Evolutionary conservation across 2,113 vertebrate species (phyloP).

Genomic region (Limnothrissa miodon): DNA sequence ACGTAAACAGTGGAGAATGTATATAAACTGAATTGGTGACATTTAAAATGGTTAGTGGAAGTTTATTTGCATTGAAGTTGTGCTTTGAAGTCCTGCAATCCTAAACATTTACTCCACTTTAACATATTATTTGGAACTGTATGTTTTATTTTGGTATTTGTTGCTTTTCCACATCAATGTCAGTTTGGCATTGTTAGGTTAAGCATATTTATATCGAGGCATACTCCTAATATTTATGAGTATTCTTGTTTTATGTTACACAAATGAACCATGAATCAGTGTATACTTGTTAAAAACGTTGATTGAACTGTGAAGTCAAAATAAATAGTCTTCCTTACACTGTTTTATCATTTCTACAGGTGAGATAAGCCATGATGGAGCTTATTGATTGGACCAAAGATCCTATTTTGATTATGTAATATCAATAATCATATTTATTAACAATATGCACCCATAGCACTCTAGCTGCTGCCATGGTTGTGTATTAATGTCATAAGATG

Average conservation of each 20-base stretch:
- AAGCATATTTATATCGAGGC: neutral
- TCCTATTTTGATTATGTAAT: too few species aligned
- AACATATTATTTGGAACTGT: neutral
- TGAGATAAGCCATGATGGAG: too few species aligned
- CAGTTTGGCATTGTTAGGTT: neutral
- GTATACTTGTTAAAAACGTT: neutral
- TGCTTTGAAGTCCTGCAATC: neutral
- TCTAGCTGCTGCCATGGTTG: too few species aligned
- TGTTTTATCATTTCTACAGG: neutral
- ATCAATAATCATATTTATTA: too few species aligned
- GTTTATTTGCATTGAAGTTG: neutral
- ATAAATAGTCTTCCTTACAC: neutral
- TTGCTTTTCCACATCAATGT: neutral
- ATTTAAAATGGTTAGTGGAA: neutral
- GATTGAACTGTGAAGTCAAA: neutral
- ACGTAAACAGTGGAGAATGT: too few species aligned
- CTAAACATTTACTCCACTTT: neutral
- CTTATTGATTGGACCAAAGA: too few species aligned
- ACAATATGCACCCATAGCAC: too few species aligned
- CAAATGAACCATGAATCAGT: neutral
- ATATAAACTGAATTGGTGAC: neutral
- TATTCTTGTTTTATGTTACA: neutral
- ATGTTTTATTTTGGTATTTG: neutral
- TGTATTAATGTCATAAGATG: too few species aligned
- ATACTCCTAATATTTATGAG: slow-evolving; percentile 1